Evolutionary conservation across 2,888 invertebrate species (phyloP).

Genomic region (Antitype chi): DNA sequence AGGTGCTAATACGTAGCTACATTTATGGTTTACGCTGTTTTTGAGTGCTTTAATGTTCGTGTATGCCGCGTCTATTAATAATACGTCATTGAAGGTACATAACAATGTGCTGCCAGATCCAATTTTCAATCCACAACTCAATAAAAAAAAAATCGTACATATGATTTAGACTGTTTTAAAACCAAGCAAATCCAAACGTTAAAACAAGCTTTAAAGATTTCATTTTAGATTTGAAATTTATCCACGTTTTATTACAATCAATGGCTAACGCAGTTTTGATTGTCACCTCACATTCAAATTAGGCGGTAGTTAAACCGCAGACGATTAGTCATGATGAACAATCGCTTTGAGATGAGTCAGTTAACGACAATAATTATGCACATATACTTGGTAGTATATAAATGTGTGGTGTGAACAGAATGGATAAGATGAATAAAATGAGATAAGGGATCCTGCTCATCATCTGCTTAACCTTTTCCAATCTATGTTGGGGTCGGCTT

Average conservation of each 20-base stretch:
- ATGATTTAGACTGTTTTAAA: not conserved
- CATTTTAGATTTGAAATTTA: slow-evolving; percentile 27
- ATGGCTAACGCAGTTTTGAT: slow-evolving; percentile 38
- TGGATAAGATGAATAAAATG: not conserved
- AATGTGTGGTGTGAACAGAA: not conserved
- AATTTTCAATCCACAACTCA: not conserved
- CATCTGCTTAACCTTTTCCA: too few relatives aligned
- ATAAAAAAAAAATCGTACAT: too few relatives aligned
- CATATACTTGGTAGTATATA: not conserved
- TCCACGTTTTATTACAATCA: slow-evolving; percentile 13
- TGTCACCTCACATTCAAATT: slow-evolving; percentile 50
- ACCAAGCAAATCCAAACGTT: slow-evolving; percentile 18
- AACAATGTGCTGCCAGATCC: not conserved
- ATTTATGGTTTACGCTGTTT: too few relatives aligned
- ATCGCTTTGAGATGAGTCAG: slow-evolving; percentile 11
- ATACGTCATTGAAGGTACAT: not conserved
- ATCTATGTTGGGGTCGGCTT: too few relatives aligned
- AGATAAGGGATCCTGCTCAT: too few relatives aligned
- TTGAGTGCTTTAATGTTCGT: too few relatives aligned
- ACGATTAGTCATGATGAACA: slow-evolving; percentile 39
- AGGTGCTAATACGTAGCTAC: too few relatives aligned
- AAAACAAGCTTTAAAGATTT: slow-evolving; percentile 1
- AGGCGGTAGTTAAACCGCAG: slow-evolving; percentile 14
- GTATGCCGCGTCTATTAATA: too few relatives aligned
- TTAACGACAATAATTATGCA: not conserved